A percentile compares a stretch with the other conserved stretches of the same genome.
Evolutionary conservation across 2,113 vertebrate species (phyloP).

Genomic region (Sylvicapra grimmia): DNA sequence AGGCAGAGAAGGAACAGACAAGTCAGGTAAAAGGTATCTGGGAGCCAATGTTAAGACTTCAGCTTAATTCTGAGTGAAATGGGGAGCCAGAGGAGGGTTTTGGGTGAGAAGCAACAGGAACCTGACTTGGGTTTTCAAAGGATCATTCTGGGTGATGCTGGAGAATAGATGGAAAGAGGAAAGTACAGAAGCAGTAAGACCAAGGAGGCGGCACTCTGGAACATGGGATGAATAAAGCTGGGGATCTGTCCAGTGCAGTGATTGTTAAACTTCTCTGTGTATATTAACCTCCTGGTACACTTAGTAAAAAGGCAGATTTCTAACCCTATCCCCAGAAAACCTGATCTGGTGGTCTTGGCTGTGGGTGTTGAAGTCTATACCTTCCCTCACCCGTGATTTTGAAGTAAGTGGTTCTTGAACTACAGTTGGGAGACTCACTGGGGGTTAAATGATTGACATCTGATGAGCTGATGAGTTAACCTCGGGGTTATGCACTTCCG

Average conservation of each 20-base stretch:
- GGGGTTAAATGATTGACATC: neutral
- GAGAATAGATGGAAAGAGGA: neutral
- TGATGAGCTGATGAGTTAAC: neutral
- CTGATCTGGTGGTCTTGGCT: neutral
- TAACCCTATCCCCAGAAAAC: neutral
- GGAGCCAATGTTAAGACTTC: neutral
- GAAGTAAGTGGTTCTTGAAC: neutral
- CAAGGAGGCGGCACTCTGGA: neutral
- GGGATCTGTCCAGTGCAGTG: neutral
- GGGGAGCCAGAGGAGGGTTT: neutral
- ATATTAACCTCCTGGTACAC: neutral
- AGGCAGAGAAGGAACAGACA: neutral
- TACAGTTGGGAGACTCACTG: neutral
- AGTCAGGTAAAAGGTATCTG: neutral
- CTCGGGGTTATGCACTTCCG: fast-evolving
- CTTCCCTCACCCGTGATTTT: neutral
- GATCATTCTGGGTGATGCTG: neutral
- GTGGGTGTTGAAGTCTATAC: neutral
- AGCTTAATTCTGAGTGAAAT: neutral
- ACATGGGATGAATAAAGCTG: neutral
- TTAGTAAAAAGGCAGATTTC: neutral
- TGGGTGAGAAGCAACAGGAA: neutral
- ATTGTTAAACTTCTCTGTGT: neutral
- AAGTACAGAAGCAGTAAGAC: neutral
- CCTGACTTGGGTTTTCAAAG: neutral